Percentiles rank a stretch among this genome's conserved stretches.
These are phyloP conservation scores for Drosophila equinoxialis DNA, from an alignment of 1,140 invertebrate genomes.

Conservation along the genomic window DNA sequence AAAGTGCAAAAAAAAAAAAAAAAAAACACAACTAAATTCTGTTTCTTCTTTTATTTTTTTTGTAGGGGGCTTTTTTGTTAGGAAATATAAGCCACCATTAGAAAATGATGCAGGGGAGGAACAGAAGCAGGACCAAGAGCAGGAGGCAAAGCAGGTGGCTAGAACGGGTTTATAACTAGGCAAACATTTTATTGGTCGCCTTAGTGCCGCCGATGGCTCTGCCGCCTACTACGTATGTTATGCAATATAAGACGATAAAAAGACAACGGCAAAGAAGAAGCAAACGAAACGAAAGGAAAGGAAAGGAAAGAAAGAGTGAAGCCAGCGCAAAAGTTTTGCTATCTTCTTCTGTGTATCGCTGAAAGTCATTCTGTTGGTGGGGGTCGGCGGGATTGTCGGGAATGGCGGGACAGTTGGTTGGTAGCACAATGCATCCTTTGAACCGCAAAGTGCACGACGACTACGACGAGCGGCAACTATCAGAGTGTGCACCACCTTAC, in stretches of 20 bases:
- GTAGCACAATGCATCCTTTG: slow-evolving; percentile 76
- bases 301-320: slow-evolving; percentile 50
- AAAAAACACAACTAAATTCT: slow-evolving; percentile 47
- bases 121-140: background rate
- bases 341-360: slow-evolving; percentile 65
- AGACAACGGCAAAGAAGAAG: slow-evolving; percentile 18
- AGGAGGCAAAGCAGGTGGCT: background rate
- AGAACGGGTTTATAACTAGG: slow-evolving; percentile 13
- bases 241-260: slow-evolving; percentile 64
- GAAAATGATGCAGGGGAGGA: slow-evolving; percentile 46
- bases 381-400: background rate
- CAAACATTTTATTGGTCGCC: slow-evolving; percentile 67
- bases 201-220: slow-evolving; percentile 50
- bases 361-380: slow-evolving; percentile 27
- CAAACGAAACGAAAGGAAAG: slow-evolving; percentile 34
- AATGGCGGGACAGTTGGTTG: background rate
- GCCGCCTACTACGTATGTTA: slow-evolving; percentile 42
- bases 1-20: slow-evolving; percentile 34
- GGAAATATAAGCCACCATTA: slow-evolving; percentile 76
- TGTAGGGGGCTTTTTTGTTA: slow-evolving; percentile 34
- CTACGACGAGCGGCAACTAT: slow-evolving; percentile 23
- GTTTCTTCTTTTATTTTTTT: slow-evolving; percentile 11
- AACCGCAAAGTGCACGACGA: slow-evolving; percentile 70
- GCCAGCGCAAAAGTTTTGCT: slow-evolving; percentile 62
- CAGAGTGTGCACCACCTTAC: background rate